Percentiles rank a stretch among this genome's conserved stretches.
These are phyloP conservation scores for Macrostomum lignano DNA, from an alignment of 1,140 invertebrate genomes.

Conservation along the genomic window DNA sequence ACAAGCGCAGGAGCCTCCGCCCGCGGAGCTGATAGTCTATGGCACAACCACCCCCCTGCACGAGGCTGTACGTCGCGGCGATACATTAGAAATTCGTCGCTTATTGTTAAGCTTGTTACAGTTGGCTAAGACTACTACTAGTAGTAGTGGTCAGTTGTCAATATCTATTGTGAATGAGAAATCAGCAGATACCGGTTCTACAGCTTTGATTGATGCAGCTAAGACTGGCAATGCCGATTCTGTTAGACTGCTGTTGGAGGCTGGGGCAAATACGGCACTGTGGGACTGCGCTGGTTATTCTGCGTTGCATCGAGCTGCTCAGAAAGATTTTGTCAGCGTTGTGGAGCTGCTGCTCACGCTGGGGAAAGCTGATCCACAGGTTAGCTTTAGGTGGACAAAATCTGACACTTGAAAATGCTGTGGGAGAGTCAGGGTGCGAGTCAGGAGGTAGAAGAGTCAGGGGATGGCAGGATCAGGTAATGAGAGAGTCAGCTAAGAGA, in stretches of 20 bases:
- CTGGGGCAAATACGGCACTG: conserved; percentile 30
- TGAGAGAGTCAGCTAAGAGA: too few relatives aligned
- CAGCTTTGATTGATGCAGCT: conserved; percentile 6
- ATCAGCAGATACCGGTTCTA: conserved; percentile 6
- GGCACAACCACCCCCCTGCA: conserved; percentile 2
- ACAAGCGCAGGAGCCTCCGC: too few relatives aligned
- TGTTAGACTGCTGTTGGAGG: conserved; percentile 5
- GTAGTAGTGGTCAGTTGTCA: too few relatives aligned
- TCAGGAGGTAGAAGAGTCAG: too few relatives aligned
- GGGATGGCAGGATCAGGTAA: too few relatives aligned
- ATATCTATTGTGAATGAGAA: conserved; percentile 7
- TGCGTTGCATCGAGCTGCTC: conserved; percentile 39
- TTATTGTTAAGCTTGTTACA: too few relatives aligned
- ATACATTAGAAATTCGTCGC: conserved; percentile 3
- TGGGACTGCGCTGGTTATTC: conserved; percentile 6
- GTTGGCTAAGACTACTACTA: too few relatives aligned
- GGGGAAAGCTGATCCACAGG: conserved; percentile 12
- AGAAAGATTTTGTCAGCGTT: conserved; percentile 27
- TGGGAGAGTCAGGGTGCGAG: too few relatives aligned
- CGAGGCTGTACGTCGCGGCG: neutral
- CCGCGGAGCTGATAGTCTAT: conserved; percentile 3
- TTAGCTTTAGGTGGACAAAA: too few relatives aligned
- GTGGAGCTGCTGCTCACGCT: conserved; percentile 11
- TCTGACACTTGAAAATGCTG: too few relatives aligned
- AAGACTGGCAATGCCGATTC: conserved; percentile 4